phyloP scores from a whole-genome alignment of 2,113 vertebrate species.

The Cavia porcellus region DNA sequence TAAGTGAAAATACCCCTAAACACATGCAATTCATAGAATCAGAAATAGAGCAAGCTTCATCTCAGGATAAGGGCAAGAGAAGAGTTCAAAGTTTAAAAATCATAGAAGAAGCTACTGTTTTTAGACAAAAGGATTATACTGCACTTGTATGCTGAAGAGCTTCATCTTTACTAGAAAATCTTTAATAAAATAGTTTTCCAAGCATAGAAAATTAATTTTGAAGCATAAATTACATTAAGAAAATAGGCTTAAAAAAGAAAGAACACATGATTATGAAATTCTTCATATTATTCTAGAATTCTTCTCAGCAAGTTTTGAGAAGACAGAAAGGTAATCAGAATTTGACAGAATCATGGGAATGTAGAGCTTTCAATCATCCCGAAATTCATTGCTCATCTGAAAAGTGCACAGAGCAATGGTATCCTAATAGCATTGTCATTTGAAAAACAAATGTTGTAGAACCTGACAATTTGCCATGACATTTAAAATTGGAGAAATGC shows the following conservation, averaged over 20 bases:
- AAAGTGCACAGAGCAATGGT: background rate
- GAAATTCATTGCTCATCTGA: background rate
- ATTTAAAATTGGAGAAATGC: background rate
- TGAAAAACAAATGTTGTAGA: background rate
- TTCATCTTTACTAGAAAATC: conserved; percentile 30
- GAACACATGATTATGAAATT: conserved; percentile 48
- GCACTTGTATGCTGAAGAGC: background rate
- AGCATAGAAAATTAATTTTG: background rate
- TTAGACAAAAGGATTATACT: background rate
- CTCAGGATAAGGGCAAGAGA: background rate
- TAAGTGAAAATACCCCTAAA: background rate
- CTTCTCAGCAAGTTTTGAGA: conserved; percentile 52
- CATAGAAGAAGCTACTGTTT: background rate
- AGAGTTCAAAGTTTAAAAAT: background rate
- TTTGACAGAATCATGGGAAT: conserved; percentile 47
- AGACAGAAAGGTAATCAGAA: conserved; percentile 58
- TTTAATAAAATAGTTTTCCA: conserved; percentile 42
- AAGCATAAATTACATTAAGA: conserved; percentile 63
- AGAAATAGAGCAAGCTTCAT: background rate
- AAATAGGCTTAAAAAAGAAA: conserved; percentile 45
- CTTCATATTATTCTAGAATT: conserved; percentile 72
- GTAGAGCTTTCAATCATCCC: conserved; percentile 23
- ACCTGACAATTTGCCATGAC: background rate
- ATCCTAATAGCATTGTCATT: background rate
- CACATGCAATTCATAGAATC: background rate